These are phyloP conservation scores for Scophthalmus maximus DNA, from an alignment of 2,113 vertebrate species.

Conservation along the genomic window DNA sequence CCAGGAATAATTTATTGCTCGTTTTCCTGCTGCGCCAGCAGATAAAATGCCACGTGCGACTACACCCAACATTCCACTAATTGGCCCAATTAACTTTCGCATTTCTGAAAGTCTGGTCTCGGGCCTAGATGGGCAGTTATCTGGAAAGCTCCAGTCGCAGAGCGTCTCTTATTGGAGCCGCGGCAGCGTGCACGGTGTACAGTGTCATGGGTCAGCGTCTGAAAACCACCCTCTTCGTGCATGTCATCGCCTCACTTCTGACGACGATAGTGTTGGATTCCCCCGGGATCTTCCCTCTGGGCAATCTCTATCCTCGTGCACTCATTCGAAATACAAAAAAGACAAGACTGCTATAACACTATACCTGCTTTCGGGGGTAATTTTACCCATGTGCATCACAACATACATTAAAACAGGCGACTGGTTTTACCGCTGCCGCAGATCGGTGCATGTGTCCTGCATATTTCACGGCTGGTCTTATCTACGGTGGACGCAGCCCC, in stretches of 20 bases:
- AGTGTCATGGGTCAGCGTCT: conserved; percentile 36
- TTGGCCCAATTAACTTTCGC: neutral
- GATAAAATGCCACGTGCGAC: neutral
- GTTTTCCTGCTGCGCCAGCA: neutral
- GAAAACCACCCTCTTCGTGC: conserved; percentile 48
- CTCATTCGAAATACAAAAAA: conserved; percentile 36
- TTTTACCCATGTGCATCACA: conserved; percentile 9
- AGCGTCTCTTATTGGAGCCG: conserved; percentile 3
- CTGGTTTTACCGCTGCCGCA: neutral
- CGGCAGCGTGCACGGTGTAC: neutral
- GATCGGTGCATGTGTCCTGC: neutral
- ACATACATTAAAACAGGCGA: neutral
- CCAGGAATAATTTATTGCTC: neutral
- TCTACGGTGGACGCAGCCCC: neutral
- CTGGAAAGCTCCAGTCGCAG: neutral
- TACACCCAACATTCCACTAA: neutral
- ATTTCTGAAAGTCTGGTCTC: neutral
- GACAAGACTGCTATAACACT: conserved; percentile 42
- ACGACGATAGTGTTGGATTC: conserved; percentile 30
- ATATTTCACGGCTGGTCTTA: no score
- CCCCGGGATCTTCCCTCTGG: conserved; percentile 6
- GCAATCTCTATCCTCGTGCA: conserved; percentile 26
- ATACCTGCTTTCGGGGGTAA: conserved; percentile 4
- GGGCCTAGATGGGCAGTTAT: neutral
- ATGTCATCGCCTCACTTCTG: conserved; percentile 26